Evolutionary conservation across 2,113 vertebrate genomes (phyloP), one percentile per base, ranked within the genome.

Genomic region (Oncorhynchus keta): DNA sequence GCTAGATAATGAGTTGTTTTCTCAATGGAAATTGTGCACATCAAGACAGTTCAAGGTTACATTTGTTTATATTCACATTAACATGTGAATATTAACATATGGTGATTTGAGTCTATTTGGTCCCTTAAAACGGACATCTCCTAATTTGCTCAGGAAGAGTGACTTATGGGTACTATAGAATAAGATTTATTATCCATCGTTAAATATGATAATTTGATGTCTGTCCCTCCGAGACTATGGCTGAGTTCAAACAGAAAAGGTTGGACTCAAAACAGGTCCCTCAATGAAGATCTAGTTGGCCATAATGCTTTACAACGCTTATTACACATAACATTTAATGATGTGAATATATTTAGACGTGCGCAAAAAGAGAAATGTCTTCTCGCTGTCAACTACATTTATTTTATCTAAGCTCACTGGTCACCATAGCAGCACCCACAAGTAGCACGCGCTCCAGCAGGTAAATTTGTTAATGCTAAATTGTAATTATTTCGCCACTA

Each of bases 141-240:
- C 24, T 68, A 32, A 45, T 78, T 59, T 57, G 49, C 48, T 24
- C 64, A 24, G 48, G 62, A 57, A 12, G 64, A 45, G 28, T 73
- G 48, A 68, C 57, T 65, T 73, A 35, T 24, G 28, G 62, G 18
- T n/a, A 51, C n/a, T 67, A 7, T 64, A 67, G 65, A 45, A 55
- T 35, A 30, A 13, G 45, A 68, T 39, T 61, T 30, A 73, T 68
- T 73, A 78, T 12, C 28, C 35, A 61, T 68, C 49, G 30, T 59
- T 65, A 78, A 32, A 68, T 73, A 73, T 73, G 70, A 39, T 73
- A 30, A 73, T 73, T 66, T 62, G 76, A 73, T 39, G 18, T 35
- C 22, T 67, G 28, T 22, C 48, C 66, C 70, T 48, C 20, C 18
- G 67, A 48, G 3, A 11, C 35, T 22, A 20, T 35, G 18, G 11